Evolutionary conservation across 2,113 vertebrate genomes (phyloP), one percentile per base, ranked within the genome.

Genomic region (Plotosus lineatus): DNA sequence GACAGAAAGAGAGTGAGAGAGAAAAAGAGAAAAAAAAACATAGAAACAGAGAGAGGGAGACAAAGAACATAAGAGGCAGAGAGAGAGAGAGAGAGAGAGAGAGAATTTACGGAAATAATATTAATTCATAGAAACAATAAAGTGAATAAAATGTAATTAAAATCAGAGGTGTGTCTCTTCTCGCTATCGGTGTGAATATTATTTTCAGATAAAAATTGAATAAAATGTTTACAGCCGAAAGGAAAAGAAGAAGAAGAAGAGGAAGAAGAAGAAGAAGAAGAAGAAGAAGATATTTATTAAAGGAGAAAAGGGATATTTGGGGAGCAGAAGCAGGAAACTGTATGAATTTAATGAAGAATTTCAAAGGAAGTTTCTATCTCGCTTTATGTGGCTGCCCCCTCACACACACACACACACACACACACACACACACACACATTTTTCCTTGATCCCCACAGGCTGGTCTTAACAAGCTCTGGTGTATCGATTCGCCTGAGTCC

Each of bases 401-500:
- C 38, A 44, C 65, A 68, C 65, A 68, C 38, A 7, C 65, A 4
- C 9, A 19, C 44, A 10, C 15, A 6, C 38, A 44, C 65, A 68
- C 65, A 68, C 38, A 44, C 65, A 68, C 65, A 68, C 38, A 7
- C 65, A 4, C 9, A 19, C 44, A 10, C 15, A 6, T 38, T 73
- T 58, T 5, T 60, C 36, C 19, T 26, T 3, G 26, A 56, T 76
- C 11, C 75, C 55, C 53, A 38, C 77, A 50, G 12, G 10, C 23
- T 19, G 1, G 10, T 31, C 40, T 80, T 77, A 60, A 53, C 74
- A 48, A 38, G 42, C 55, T 48, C 46, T 11, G 12, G 44, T 60
- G 46, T 81, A 83, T 87, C 23, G 65, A 68, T 68, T 6, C 28
- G 53, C 38, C 53, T 76, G 36, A 58, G 53, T n/a, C 55, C 53